Conservation (phyloP, 2,888 invertebrate species). For the Drosophila nr. fundita region DNA sequence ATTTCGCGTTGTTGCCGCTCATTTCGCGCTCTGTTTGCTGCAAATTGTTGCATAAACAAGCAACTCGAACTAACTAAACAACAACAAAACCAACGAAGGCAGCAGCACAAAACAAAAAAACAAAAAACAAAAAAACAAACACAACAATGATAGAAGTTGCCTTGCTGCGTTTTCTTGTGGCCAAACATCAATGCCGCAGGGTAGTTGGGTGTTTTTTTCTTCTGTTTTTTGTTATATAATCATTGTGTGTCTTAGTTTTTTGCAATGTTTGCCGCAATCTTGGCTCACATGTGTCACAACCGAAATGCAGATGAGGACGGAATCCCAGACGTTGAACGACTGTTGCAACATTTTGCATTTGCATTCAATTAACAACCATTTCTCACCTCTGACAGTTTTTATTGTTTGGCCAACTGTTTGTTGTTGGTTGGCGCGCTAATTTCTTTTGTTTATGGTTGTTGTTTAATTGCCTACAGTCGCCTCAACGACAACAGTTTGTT, state of each 20-base stretch:
- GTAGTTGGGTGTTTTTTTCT: slow-evolving; percentile 23
- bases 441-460: slow-evolving; percentile 58
- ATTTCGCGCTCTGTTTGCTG: slow-evolving; percentile 77
- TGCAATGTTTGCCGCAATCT: slow-evolving; percentile 50
- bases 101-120: slow-evolving; percentile 1
- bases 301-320: slow-evolving; percentile 32
- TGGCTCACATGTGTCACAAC: slow-evolving; percentile 64
- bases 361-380: slow-evolving; percentile 77
- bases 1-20: slow-evolving; percentile 62
- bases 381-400: slow-evolving; percentile 65
- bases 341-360: slow-evolving; percentile 58
- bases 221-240: slow-evolving; percentile 61
- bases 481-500: slow-evolving; percentile 20
- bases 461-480: slow-evolving; percentile 58
- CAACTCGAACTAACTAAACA: slow-evolving; percentile 20
- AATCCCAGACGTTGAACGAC: slow-evolving; percentile 6
- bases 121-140: background rate
- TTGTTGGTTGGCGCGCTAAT: slow-evolving; percentile 55
- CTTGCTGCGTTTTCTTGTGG: slow-evolving; percentile 32
- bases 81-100: slow-evolving; percentile 11
- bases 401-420: slow-evolving; percentile 17
- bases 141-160: slow-evolving; percentile 40
- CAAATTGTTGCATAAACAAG: slow-evolving; percentile 73
- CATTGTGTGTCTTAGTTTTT: slow-evolving; percentile 38
- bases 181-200: slow-evolving; percentile 53